These are phyloP conservation scores for Halcyon senegalensis DNA, from an alignment of 2,113 vertebrate genomes.

Conservation along the genomic window DNA sequence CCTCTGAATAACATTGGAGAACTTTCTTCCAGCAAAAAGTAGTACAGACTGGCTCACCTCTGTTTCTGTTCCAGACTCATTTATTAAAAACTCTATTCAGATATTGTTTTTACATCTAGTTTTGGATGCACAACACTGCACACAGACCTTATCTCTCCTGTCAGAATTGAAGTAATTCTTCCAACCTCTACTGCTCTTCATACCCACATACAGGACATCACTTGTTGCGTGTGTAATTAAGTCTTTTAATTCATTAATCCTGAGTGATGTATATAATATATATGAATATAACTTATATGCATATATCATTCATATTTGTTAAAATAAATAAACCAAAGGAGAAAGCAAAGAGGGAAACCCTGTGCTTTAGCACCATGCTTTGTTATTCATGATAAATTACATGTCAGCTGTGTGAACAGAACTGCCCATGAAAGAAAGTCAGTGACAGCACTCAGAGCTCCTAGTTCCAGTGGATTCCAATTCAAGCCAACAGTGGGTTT, in stretches of 20 bases:
- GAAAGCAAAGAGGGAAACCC: neutral
- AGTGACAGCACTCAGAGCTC: neutral
- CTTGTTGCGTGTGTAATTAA: neutral
- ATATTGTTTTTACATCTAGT: neutral
- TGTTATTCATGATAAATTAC: neutral
- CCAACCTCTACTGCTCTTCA: neutral
- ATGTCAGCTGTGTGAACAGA: neutral
- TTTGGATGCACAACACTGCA: neutral
- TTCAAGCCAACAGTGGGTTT: neutral
- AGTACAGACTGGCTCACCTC: neutral
- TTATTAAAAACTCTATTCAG: neutral
- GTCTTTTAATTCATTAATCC: neutral
- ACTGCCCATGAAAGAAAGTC: neutral
- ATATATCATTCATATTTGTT: neutral
- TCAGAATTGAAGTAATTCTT: neutral
- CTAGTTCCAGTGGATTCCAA: neutral
- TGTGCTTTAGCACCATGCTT: neutral
- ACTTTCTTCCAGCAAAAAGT: neutral
- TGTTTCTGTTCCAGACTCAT: neutral
- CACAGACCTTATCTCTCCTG: neutral
- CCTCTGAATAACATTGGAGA: neutral
- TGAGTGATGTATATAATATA: neutral
- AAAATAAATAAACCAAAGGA: neutral
- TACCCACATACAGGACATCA: neutral
- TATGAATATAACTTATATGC: neutral